A percentile compares a stretch with the other conserved stretches of the same genome.
These are phyloP conservation scores for Xylota sylvarum DNA, from an alignment of 2,888 invertebrate species.

Conservation along the genomic window DNA sequence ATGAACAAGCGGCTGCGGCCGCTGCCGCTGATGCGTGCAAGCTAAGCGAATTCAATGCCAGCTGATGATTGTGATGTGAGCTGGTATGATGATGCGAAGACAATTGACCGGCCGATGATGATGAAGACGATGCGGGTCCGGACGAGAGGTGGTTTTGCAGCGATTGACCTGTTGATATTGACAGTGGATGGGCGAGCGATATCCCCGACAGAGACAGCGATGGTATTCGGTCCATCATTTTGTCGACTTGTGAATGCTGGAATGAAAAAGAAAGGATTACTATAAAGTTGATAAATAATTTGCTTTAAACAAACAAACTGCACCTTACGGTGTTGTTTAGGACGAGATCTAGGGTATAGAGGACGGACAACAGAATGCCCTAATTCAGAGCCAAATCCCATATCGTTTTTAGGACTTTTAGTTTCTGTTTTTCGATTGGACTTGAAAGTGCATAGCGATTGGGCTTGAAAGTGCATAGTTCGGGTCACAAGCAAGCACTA, in stretches of 20 bases:
- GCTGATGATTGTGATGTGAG: conserved; percentile 81
- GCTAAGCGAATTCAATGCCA: conserved; percentile 82
- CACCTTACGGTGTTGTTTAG: too few relatives aligned
- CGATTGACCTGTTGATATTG: conserved; percentile 81
- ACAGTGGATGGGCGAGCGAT: conserved; percentile 84
- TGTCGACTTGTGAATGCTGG: conserved; percentile 77
- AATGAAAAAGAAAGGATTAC: conserved; percentile 24
- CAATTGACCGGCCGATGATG: conserved; percentile 78
- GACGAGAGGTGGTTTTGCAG: conserved; percentile 83
- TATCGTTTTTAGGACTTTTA: too few relatives aligned
- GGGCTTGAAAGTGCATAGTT: too few relatives aligned
- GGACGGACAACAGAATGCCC: too few relatives aligned
- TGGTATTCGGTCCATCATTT: conserved; percentile 85
- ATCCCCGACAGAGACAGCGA: conserved; percentile 84
- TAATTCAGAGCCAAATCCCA: too few relatives aligned
- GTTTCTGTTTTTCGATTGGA: too few relatives aligned
- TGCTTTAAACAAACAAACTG: too few relatives aligned
- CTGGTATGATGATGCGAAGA: conserved; percentile 78
- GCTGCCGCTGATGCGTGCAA: conserved; percentile 78
- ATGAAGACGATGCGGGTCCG: conserved; percentile 79
- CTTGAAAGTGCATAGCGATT: too few relatives aligned
- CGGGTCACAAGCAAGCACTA: too few relatives aligned
- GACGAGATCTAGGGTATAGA: neutral
- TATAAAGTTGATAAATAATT: too few relatives aligned
- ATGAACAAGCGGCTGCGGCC: conserved; percentile 70